Evolutionary conservation across 2,888 invertebrate species (phyloP).

Genomic region (Neria commutata): DNA sequence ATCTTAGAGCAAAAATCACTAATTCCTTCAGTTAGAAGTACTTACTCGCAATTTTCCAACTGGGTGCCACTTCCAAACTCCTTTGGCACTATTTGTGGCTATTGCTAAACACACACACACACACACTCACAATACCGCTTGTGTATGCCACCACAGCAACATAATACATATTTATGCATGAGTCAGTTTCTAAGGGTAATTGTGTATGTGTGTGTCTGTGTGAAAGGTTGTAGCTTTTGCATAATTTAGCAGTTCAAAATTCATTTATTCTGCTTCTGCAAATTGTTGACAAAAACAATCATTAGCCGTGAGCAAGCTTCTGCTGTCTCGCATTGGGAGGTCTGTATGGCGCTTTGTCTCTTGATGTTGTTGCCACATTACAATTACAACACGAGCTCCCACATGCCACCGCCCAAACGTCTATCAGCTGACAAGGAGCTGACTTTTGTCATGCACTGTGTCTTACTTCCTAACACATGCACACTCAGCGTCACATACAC

Average conservation of each 20-base stretch:
- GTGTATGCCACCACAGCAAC: no score
- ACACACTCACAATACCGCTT: no score
- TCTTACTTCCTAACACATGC: constrained; percentile 6
- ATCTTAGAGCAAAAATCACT: no score
- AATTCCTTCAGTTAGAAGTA: no score
- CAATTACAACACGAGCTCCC: constrained; percentile 4
- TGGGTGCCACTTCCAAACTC: no score
- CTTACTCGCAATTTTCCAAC: no score
- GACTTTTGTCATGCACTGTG: constrained; percentile 30
- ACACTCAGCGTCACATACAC: neutral
- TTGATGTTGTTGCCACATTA: neutral
- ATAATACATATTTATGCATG: no score
- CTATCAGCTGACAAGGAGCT: constrained; percentile 33
- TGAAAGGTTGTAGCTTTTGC: constrained; percentile 40
- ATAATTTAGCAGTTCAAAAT: constrained; percentile 50
- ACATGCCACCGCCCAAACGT: constrained; percentile 17
- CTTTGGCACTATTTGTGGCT: no score
- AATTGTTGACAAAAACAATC: constrained; percentile 52
- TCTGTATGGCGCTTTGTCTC: constrained; percentile 7
- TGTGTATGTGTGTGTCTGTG: constrained; percentile 13
- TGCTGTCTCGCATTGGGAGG: no score
- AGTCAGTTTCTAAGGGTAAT: no score
- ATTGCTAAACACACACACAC: no score
- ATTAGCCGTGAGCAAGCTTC: constrained; percentile 33
- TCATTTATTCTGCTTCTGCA: constrained; percentile 53